A percentile compares a stretch with the other conserved stretches of the same genome.
These are phyloP conservation scores for Cydia amplana DNA, from an alignment of 1,140 invertebrate genomes.

Conservation along the genomic window DNA sequence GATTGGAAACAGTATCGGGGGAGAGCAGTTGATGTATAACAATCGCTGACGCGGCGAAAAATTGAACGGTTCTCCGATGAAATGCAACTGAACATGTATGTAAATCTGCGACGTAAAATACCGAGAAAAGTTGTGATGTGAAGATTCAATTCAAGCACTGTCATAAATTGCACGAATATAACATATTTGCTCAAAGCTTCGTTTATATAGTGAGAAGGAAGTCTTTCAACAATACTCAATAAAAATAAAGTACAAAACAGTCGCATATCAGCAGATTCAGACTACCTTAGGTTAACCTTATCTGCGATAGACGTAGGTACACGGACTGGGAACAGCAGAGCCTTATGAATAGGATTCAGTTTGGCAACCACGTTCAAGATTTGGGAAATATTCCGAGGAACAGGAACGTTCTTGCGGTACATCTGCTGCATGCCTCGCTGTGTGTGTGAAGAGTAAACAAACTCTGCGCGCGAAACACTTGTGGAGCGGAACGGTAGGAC, in stretches of 20 bases:
- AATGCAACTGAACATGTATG: conserved; percentile 3
- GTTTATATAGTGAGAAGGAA: no score
- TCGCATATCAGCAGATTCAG: no score
- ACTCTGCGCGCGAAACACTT: conserved; percentile 1
- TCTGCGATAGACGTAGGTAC: no score
- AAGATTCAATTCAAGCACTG: not conserved
- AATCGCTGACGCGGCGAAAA: not conserved
- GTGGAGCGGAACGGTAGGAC: conserved; percentile 10
- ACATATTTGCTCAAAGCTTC: no score
- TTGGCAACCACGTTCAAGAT: no score
- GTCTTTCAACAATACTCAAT: no score
- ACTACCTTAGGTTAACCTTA: no score
- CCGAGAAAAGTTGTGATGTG: not conserved
- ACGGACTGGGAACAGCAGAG: no score
- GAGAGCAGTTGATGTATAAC: not conserved
- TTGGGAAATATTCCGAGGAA: no score
- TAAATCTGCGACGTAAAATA: not conserved
- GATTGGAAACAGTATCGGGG: not conserved
- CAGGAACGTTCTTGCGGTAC: no score
- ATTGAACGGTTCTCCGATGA: not conserved
- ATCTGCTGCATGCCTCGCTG: not conserved
- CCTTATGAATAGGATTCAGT: no score
- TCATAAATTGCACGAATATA: not conserved
- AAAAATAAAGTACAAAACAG: no score
- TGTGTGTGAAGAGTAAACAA: not conserved